Evolutionary conservation across 2,113 vertebrate species (phyloP), one percentile per base, ranked within the genome.

Genomic region (Pluvianellus socialis): DNA sequence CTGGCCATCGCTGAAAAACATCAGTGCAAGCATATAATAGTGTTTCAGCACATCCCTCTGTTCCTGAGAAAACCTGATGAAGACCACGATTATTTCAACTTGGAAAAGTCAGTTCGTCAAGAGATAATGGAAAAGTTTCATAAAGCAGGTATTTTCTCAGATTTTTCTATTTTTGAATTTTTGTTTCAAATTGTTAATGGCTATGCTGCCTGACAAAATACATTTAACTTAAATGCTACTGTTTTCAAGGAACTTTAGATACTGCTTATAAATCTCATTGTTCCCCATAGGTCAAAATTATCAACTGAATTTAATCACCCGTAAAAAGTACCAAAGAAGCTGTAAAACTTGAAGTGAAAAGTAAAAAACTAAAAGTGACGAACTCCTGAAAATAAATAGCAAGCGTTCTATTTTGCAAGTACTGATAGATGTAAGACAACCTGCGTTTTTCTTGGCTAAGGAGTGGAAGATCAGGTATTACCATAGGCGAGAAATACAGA

Each of bases 31-130:
- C 99, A 99, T 14, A 73, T 98, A 19, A 59, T 99, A 49, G 97
- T 99, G 73, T 99, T 99, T 96, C 99, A 99, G 97, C 99, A 99
- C 97, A 99, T 99, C 91, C 99, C 99, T 2, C 98, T 99, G 19
- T 99, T 99, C 92, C 94, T 99, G 22, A 96, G 91, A 61, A 97
- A 91, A 7, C 98, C 99, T 0, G 98, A 99, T 2, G 99, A 99
- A 96, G 99, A 99, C 0, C 96, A 99, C 0, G 91, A 98, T 97
- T 99, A 99, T 98, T 99, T 99, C 98, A 99, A 99, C 98, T 96
- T 99, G 91, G 96, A 98, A 86, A 98, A 80, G 89, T 68, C 58
- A 0, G 84, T 99, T 79, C 98, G 99, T 52, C 98, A 97, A 58
- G 97, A 97, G 55, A 91, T 99, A 91, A 96, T 99, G 73, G 98